Evolutionary conservation across 2,113 vertebrate genomes (phyloP).

Genomic region (Hassar affinis): DNA sequence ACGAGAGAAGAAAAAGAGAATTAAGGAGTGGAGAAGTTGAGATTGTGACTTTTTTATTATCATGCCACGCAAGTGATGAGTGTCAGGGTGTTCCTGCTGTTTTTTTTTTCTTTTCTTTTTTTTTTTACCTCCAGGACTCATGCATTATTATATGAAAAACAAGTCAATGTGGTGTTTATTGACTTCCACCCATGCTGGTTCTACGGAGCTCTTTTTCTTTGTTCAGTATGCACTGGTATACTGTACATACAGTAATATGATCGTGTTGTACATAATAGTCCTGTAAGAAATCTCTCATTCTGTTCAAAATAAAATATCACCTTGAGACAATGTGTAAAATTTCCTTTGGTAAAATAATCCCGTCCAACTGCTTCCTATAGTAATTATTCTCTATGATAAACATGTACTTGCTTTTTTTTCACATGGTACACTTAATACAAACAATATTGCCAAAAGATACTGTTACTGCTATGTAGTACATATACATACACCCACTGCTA

Average conservation of each 20-base stretch:
- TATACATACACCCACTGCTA: no score
- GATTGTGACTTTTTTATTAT: neutral
- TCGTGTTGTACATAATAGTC: neutral
- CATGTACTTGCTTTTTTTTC: neutral
- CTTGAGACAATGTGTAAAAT: neutral
- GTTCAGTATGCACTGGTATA: no score
- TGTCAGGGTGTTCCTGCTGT: neutral
- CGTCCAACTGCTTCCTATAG: neutral
- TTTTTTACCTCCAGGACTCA: neutral
- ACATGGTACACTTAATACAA: no score
- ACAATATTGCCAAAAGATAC: no score
- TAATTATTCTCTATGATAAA: neutral
- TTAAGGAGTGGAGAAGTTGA: constrained; percentile 9
- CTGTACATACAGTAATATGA: neutral
- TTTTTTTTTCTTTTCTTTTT: neutral
- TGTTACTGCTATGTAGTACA: no score
- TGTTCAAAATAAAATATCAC: no score
- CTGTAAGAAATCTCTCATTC: no score
- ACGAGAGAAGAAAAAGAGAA: constrained; percentile 1
- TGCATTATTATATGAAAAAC: neutral
- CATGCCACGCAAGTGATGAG: neutral
- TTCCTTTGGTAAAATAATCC: neutral
- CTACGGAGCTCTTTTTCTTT: neutral
- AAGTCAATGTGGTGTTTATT: constrained; percentile 11
- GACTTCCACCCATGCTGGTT: neutral